Percentiles rank a stretch among this genome's conserved stretches.
phyloP scores from a whole-genome alignment of 2,888 invertebrate genomes.

The Anoplius nigerrimus region DNA sequence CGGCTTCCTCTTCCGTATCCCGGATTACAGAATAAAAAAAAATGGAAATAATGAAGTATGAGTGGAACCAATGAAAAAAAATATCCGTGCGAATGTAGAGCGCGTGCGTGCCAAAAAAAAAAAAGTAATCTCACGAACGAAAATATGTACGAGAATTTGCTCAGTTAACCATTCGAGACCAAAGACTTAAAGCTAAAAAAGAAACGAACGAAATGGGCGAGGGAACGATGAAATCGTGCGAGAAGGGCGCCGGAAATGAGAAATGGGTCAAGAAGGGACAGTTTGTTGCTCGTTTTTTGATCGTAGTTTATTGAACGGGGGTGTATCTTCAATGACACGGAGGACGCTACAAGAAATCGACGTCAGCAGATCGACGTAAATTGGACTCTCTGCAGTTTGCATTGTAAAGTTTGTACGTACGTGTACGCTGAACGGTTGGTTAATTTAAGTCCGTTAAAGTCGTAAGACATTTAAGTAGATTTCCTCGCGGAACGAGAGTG shows the following conservation, averaged over 20 bases:
- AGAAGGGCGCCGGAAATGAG: too few species aligned
- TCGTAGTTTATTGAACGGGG: constrained; percentile 8
- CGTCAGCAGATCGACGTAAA: constrained; percentile 38
- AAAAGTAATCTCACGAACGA: constrained; percentile 13
- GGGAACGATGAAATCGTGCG: too few species aligned
- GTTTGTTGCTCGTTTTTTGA: neutral
- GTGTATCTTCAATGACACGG: too few species aligned
- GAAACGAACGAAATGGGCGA: constrained; percentile 43
- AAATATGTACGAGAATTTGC: constrained; percentile 65
- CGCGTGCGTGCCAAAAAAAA: constrained; percentile 65
- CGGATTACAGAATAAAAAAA: too few species aligned
- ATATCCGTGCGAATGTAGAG: constrained; percentile 42
- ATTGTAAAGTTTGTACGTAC: constrained; percentile 70
- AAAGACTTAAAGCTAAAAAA: constrained; percentile 71
- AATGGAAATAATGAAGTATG: constrained; percentile 13
- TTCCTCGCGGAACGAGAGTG: neutral
- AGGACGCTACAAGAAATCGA: constrained; percentile 15
- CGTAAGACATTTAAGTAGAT: constrained; percentile 52
- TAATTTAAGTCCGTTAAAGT: constrained; percentile 67
- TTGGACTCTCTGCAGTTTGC: constrained; percentile 62
- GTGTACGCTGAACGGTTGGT: constrained; percentile 62
- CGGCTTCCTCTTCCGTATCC: neutral
- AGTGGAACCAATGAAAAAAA: constrained; percentile 50
- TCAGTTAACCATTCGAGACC: constrained; percentile 70
- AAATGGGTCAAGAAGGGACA: neutral